Evolutionary conservation across 2,113 vertebrate genomes (phyloP), one percentile per base, ranked within the genome.

Genomic region (Dipodomys merriami): DNA sequence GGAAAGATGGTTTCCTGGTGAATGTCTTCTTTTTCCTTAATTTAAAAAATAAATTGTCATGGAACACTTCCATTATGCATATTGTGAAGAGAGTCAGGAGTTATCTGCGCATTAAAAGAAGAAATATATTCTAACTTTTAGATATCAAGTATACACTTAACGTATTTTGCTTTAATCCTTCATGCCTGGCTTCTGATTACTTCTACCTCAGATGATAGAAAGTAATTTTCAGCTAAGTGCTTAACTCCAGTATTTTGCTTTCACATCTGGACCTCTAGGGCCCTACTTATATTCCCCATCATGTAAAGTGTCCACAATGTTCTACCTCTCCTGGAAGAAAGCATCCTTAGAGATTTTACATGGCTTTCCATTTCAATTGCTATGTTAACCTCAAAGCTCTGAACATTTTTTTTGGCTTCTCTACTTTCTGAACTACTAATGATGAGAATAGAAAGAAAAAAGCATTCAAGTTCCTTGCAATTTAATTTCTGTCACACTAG

Each of bases 131-230:
- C 25, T 73, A 90, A 68, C 77, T 86, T 93, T 88, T 39, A 91
- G 49, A 95, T 90, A 13, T 39, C 91, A 91, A 91, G 46, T 81
- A 85, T 72, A 88, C 6, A 95, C 72, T 62, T 60, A 46, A 88
- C 93, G n/a, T 83, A 90, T 86, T 96, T 94, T 93, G 39, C 90
- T 91, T 95, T 97, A 97, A 96, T 97, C 91, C 57, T 96, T 93
- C 76, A 88, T 88, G 87, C n/a, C 69, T 95, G 57, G 19, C 9
- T 94, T 96, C 82, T 91, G 93, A 93, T 95, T 96, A 87, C 53
- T 96, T 94, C 91, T 79, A 82, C 83, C 74, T 89, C 71, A 90
- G 74, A 88, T 73, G 82, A 95, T 19, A 89, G 74, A 97, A 95
- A 95, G 93, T 79, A 96, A 93, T 96, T 97, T 96, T 84, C 93